Conservation (phyloP, 2,113 vertebrate species). For the Pluvialis apricaria region DNA sequence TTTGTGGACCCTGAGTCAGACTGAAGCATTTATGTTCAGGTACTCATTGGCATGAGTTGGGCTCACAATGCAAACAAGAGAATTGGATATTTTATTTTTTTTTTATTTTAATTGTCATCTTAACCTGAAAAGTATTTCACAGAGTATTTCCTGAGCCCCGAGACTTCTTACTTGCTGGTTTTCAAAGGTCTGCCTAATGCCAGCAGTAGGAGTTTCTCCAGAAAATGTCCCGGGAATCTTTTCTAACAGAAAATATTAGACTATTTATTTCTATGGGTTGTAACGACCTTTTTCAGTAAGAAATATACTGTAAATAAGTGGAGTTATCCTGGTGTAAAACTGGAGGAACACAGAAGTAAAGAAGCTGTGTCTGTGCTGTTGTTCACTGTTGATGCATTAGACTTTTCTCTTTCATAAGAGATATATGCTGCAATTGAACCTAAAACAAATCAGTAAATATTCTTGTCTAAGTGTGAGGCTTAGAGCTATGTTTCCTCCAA, state of each 20-base stretch:
- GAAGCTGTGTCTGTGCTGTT: not conserved
- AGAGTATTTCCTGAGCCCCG: not conserved
- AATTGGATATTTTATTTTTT: not conserved
- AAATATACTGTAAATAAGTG: not conserved
- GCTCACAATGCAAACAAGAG: not conserved
- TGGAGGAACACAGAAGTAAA: not conserved
- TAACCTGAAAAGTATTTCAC: not conserved
- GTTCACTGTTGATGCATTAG: not conserved
- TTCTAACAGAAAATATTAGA: not conserved
- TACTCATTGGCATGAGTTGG: not conserved
- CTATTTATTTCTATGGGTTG: not conserved
- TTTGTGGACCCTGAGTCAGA: not conserved
- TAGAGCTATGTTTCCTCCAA: slow-evolving; percentile 8
- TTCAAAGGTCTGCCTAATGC: not conserved
- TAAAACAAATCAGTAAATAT: not conserved
- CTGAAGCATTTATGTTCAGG: not conserved
- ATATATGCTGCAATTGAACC: not conserved
- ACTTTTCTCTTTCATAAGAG: not conserved
- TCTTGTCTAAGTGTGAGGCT: not conserved
- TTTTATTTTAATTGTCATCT: not conserved
- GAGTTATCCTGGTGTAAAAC: not conserved
- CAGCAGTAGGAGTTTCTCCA: not conserved
- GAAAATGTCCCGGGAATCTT: not conserved
- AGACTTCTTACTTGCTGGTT: not conserved
- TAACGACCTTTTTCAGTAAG: not conserved